phyloP scores from a whole-genome alignment of 2,797 vertebrate species.

The Allobates femoralis region DNA sequence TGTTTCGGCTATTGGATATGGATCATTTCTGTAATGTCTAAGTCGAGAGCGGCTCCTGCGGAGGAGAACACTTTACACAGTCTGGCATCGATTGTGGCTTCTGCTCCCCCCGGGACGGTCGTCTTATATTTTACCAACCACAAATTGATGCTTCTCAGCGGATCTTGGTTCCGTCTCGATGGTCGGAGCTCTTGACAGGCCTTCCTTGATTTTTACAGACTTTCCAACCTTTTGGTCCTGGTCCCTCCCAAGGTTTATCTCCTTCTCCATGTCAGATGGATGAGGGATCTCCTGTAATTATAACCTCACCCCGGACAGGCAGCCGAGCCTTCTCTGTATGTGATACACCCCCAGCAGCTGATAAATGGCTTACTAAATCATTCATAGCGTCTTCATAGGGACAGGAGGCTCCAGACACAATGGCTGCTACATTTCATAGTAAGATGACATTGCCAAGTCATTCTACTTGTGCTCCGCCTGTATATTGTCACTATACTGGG shows the following conservation, averaged over 20 bases:
- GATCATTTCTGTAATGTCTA: slow-evolving; percentile 51
- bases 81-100: slow-evolving; percentile 50
- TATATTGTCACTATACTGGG: too few species aligned
- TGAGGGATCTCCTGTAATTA: slow-evolving; percentile 7
- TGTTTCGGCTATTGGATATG: slow-evolving; percentile 25
- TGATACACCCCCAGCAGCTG: neutral
- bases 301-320: neutral
- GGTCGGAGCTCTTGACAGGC: slow-evolving; percentile 2
- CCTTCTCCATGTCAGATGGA: neutral
- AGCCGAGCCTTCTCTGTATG: slow-evolving; percentile 10
- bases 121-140: slow-evolving; percentile 8
- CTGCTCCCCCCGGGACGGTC: slow-evolving; percentile 1
- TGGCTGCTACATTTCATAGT: slow-evolving; percentile 10
- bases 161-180: neutral
- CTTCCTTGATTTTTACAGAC: neutral
- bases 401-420: slow-evolving; percentile 20
- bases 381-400: slow-evolving; percentile 40
- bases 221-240: neutral
- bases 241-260: neutral
- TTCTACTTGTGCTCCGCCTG: too few species aligned
- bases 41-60: slow-evolving; percentile 4
- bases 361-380: slow-evolving; percentile 54
- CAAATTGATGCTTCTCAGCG: neutral
- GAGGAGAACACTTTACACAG: slow-evolving; percentile 18
- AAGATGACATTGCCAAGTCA: neutral